Percentiles rank a stretch among this genome's conserved stretches.
These are phyloP conservation scores for Mellivora capensis DNA, from an alignment of 2,113 vertebrate species.

Conservation along the genomic window DNA sequence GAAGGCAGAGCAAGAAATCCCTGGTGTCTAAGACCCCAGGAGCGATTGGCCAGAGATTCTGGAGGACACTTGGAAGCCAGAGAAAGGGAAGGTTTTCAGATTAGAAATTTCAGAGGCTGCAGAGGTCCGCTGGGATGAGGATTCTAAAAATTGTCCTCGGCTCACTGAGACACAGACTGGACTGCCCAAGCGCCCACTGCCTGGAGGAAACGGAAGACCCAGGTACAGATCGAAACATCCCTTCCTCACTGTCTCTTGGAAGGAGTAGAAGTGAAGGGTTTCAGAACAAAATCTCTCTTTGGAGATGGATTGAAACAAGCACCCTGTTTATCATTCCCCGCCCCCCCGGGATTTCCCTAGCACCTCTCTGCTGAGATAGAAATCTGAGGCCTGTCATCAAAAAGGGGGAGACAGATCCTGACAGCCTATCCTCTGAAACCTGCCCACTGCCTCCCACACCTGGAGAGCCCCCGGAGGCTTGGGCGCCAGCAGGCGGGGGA, in stretches of 20 bases:
- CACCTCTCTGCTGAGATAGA: conserved; percentile 58
- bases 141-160: neutral
- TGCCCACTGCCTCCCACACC: conserved; percentile 51
- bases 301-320: conserved; percentile 29
- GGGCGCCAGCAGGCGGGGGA: neutral
- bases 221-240: accelerated
- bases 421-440: conserved; percentile 54
- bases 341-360: conserved; percentile 31
- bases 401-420: conserved; percentile 54
- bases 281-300: neutral
- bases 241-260: neutral
- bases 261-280: conserved; percentile 3
- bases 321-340: conserved; percentile 36
- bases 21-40: neutral
- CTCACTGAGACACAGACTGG: neutral
- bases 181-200: neutral
- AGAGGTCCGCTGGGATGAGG: neutral
- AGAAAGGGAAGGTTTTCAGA: neutral
- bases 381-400: conserved; percentile 70
- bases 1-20: neutral
- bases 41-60: neutral
- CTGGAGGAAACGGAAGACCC: neutral
- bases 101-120: neutral
- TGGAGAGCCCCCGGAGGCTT: conserved; percentile 62
- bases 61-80: neutral